These are phyloP conservation scores for Microcebus tavaratra DNA, from an alignment of 2,113 vertebrate genomes.

Conservation along the genomic window DNA sequence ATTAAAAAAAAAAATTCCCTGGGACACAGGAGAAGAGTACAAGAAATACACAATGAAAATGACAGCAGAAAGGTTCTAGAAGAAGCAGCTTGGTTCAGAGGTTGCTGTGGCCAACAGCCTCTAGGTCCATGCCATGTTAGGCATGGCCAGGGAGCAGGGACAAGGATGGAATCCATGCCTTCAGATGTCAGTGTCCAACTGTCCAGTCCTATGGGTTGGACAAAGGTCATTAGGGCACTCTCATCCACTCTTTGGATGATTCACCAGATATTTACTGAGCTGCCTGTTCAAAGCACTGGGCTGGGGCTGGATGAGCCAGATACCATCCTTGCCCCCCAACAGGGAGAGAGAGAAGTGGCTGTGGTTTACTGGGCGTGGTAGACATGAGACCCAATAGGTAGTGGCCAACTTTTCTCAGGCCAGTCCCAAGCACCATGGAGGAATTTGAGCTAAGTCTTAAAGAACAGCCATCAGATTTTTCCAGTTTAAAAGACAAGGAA, in stretches of 20 bases:
- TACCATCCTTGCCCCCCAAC: too few species aligned
- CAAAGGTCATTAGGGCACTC: neutral
- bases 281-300: neutral
- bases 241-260: neutral
- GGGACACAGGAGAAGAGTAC: neutral
- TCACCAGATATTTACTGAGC: neutral
- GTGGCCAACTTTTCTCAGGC: neutral
- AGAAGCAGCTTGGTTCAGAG: neutral
- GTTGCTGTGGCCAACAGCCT: neutral
- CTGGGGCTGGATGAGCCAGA: neutral
- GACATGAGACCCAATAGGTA: fast-evolving
- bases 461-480: neutral
- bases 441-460: neutral
- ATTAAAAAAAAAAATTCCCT: neutral
- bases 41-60: neutral
- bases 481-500: neutral
- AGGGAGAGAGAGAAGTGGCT: neutral
- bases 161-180: neutral
- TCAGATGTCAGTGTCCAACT: neutral
- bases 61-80: neutral
- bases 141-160: too few species aligned
- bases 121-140: fast-evolving
- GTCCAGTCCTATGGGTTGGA: neutral
- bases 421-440: neutral
- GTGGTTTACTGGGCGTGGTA: neutral